Percentiles rank a stretch among this genome's conserved stretches.
Evolutionary conservation across 2,113 vertebrate species (phyloP).

Genomic region (Lamprologus speciosus): DNA sequence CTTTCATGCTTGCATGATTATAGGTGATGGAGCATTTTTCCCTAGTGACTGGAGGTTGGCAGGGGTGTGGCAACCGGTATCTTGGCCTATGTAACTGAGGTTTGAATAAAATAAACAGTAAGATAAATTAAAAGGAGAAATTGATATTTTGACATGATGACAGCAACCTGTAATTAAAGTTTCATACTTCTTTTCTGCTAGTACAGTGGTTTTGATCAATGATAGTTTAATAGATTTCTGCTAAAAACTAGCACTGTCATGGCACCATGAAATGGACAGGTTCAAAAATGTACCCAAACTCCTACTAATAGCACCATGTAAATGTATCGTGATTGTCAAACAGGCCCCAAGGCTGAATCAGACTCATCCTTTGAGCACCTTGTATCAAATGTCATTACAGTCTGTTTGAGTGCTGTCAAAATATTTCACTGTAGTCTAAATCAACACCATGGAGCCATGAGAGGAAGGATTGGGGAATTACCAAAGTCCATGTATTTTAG

Average conservation of each 20-base stretch:
- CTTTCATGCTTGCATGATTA: background rate
- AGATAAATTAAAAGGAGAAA: background rate
- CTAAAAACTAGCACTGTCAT: background rate
- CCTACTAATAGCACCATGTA: background rate
- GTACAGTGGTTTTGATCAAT: fast-evolving
- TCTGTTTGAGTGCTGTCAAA: background rate
- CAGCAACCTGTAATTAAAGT: background rate
- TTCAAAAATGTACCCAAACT: background rate
- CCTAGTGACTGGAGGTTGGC: background rate
- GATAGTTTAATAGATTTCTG: background rate
- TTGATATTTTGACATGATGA: background rate
- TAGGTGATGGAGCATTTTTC: background rate
- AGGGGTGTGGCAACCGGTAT: fast-evolving
- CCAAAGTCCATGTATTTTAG: background rate
- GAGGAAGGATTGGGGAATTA: background rate
- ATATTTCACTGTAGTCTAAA: background rate
- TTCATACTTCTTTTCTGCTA: background rate
- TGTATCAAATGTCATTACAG: background rate
- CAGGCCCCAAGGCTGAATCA: background rate
- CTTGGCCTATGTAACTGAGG: background rate
- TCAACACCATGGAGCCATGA: background rate
- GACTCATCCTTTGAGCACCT: background rate
- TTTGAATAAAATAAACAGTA: background rate
- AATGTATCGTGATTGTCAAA: background rate
- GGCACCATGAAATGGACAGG: background rate